Conservation (phyloP, 2,888 invertebrate species). For the Cistogaster globosa region DNA sequence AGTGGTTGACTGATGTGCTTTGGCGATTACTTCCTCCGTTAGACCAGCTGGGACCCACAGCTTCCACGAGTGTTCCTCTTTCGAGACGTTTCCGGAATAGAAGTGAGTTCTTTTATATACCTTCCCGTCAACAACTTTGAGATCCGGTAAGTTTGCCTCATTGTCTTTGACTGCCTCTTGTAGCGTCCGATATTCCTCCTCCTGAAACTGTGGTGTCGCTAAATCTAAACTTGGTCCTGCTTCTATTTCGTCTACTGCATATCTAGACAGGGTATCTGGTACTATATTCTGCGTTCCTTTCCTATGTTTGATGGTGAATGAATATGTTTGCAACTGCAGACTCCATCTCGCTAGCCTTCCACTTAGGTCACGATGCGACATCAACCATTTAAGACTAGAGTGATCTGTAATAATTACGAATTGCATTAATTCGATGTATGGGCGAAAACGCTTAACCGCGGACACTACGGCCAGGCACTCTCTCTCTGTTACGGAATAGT, state of each 20-base stretch:
- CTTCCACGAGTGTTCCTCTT: background rate
- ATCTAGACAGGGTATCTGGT: conserved; percentile 24
- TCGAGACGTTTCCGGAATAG: background rate
- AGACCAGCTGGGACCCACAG: background rate
- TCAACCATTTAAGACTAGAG: conserved; percentile 40
- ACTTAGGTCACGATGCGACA: conserved; percentile 1
- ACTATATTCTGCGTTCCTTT: background rate
- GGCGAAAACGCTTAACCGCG: conserved; percentile 9
- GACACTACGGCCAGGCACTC: background rate
- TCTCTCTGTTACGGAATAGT: background rate
- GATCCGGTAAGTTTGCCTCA: background rate
- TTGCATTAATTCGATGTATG: conserved; percentile 28
- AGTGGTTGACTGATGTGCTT: background rate
- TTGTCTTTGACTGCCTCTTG: background rate
- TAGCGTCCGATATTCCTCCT: background rate
- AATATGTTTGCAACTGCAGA: background rate
- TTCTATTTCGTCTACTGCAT: background rate
- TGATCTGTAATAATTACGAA: conserved; percentile 44
- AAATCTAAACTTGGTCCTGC: background rate
- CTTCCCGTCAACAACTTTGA: background rate
- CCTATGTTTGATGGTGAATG: background rate
- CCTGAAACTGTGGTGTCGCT: background rate
- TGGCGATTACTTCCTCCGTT: background rate
- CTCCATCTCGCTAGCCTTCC: conserved; percentile 43
- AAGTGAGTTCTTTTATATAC: background rate